A percentile compares a stretch with the other conserved stretches of the same genome.
phyloP scores from a whole-genome alignment of 2,113 vertebrate genomes.

The Pedetes capensis region DNA sequence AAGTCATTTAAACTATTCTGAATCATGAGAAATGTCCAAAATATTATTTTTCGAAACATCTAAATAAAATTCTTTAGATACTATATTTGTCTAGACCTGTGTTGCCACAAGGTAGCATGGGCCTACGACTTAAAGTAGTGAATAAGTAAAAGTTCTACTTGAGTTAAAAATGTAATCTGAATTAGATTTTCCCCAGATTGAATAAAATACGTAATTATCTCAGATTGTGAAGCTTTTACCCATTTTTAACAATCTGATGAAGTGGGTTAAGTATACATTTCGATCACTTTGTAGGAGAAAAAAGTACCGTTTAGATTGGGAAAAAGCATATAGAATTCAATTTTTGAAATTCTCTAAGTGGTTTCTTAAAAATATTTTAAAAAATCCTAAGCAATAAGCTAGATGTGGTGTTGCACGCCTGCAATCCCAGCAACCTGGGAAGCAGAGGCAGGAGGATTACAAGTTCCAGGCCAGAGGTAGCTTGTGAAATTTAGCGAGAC shows the following conservation, averaged over 20 bases:
- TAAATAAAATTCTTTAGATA: neutral
- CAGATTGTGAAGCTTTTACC: constrained; percentile 40
- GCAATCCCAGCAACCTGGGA: too few species aligned
- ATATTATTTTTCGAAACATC: neutral
- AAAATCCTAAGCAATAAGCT: neutral
- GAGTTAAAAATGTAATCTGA: neutral
- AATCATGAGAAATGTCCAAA: constrained; percentile 5
- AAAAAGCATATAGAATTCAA: neutral
- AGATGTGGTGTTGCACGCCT: too few species aligned
- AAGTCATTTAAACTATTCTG: neutral
- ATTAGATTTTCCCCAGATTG: neutral
- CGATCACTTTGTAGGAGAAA: neutral
- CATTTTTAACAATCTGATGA: neutral
- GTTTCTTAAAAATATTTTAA: neutral
- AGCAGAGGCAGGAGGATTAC: too few species aligned
- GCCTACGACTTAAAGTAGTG: constrained; percentile 43
- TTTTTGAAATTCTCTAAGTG: neutral
- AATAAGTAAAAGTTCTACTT: constrained; percentile 46
- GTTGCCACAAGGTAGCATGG: neutral
- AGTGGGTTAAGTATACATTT: constrained; percentile 10
- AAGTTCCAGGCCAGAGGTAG: too few species aligned
- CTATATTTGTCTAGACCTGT: neutral
- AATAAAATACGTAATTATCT: constrained; percentile 44
- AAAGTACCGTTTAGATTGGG: neutral
- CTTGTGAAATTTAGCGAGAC: too few species aligned